Evolutionary conservation across 2,113 vertebrate species (phyloP).

Genomic region (Macheiramphus alcinus): DNA sequence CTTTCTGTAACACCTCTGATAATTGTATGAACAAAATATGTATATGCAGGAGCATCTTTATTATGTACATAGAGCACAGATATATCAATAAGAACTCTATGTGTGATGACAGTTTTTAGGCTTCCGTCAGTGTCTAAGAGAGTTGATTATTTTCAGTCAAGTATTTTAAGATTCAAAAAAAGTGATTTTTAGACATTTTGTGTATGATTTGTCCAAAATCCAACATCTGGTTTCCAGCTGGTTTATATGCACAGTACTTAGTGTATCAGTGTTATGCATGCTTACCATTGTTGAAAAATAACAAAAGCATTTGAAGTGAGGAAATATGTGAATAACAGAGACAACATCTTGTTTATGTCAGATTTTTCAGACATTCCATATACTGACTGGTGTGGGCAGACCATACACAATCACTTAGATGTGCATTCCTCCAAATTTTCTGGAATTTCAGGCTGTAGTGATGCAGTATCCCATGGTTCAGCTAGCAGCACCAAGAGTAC

Average conservation of each 20-base stretch:
- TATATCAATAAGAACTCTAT: background rate
- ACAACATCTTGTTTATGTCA: constrained; percentile 57
- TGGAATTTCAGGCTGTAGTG: constrained; percentile 93
- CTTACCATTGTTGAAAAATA: background rate
- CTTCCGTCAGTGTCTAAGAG: background rate
- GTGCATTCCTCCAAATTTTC: constrained; percentile 93
- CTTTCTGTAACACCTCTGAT: background rate
- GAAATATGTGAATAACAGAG: background rate
- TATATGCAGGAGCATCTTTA: background rate
- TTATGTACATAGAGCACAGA: accelerated
- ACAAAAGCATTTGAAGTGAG: background rate
- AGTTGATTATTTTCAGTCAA: background rate
- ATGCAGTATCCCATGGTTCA: constrained; percentile 90
- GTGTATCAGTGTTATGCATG: background rate
- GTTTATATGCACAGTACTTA: background rate
- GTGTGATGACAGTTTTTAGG: background rate
- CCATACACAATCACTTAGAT: constrained; percentile 89
- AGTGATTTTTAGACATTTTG: background rate
- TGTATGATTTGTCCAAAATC: background rate
- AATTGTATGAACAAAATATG: background rate
- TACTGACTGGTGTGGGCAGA: constrained; percentile 89
- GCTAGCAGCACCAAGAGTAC: constrained; percentile 88
- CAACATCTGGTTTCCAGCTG: background rate
- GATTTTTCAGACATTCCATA: constrained; percentile 92
- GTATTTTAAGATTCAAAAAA: background rate